Base-by-base conservation (phyloP, 1,140 invertebrate genomes). In the Sycophila sp. region DNA sequence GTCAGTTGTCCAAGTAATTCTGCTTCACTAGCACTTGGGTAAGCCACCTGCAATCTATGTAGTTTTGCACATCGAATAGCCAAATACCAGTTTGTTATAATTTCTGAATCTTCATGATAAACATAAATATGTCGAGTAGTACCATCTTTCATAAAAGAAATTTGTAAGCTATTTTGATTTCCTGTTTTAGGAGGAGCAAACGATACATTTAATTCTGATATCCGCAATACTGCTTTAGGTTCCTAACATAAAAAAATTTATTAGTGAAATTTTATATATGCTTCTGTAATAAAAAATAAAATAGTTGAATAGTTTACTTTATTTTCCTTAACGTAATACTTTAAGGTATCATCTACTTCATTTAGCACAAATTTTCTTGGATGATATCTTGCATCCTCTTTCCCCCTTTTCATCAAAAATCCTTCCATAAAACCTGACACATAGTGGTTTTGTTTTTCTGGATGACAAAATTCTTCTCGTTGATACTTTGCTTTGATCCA, bases 401-500 rank as follows among this genome's bases (percentile, higher is more conserved):
- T 94, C 0, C 94, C 95, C 69, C 92, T 88, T 85, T 97, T 97
- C 92, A 94, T 94, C 49, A 97, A 85, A 81, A 92, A 93, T 1
- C 94, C 94, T 84, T 94, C 93, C 90, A 95, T 94, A 34, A 89
- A 87, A 15, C 93, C 92, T 30, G 89, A 91, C 10, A 92, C 90
- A 79, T 96, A 97, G 73, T 84, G 83, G 68, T 88, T 89, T 77
- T 92, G 91, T 51, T 92, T 88, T 77, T 93, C 91, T 2, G 91
- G 90, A 79, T 94, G 90, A 67, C 90, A 92, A 83, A 98, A 97
- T 81, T 97, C 96, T 87, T 94, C 91, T 45, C 95, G 87, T 83
- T 94, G 89, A 83, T 97, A 97, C 84, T 97, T 97, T 5, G 94
- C 94, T 76, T 91, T 88, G 69, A 97, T 96, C 94, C 94, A 97